Conservation (phyloP, 2,113 vertebrate species). For the Fregata magnificens region DNA sequence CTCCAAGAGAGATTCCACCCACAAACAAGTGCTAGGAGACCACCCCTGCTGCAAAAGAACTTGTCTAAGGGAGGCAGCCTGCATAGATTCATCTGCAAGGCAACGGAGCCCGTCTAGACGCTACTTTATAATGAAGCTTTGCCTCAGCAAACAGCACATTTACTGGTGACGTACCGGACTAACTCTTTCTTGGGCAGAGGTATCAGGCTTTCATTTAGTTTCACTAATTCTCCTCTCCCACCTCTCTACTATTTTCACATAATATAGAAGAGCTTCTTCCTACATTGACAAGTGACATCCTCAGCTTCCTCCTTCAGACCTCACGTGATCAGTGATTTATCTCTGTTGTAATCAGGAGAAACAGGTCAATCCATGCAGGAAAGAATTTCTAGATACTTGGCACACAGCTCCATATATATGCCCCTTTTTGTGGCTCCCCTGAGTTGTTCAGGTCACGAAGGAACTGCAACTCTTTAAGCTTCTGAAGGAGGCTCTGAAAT, state of each 20-base stretch:
- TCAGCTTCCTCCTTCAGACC: neutral
- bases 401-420: neutral
- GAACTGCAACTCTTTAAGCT: constrained; percentile 18
- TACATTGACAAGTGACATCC: neutral
- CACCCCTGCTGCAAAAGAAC: neutral
- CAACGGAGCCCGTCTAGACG: neutral
- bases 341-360: neutral
- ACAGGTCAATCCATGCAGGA: neutral
- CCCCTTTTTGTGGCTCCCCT: neutral
- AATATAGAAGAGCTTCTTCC: neutral
- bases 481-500: constrained; percentile 51
- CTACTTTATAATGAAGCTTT: neutral
- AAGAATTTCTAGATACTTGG: neutral
- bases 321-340: neutral
- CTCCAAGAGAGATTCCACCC: neutral
- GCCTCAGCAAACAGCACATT: neutral
- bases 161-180: neutral
- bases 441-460: constrained; percentile 3
- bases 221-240: neutral
- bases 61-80: neutral
- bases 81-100: neutral
- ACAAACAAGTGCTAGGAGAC: neutral
- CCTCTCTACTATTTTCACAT: neutral
- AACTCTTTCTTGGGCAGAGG: neutral
- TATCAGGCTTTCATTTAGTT: neutral